Evolutionary conservation across 2,113 vertebrate species (phyloP), one percentile per base, ranked within the genome.

Genomic region (Petrocephalus microphthalmus): DNA sequence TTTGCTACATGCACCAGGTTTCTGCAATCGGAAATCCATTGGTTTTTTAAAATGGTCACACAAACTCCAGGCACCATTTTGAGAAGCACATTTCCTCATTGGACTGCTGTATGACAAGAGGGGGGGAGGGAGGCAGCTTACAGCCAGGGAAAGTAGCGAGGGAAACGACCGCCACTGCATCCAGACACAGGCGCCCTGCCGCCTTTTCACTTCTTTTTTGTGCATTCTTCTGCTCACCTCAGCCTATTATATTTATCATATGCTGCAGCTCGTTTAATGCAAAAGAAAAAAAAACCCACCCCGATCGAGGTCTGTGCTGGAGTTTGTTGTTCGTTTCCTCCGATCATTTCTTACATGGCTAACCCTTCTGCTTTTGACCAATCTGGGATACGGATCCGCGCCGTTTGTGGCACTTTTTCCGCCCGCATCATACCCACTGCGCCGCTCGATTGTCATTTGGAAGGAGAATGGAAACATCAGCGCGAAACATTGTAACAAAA

Each of bases 41-140:
- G 84, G 49, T 89, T 84, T 89, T 84, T 87, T 89, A 87, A 89
- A 89, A 90, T 89, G 90, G 90, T 89, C 88, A 87, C 90, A 87
- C 42, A 67, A 86, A 88, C 71, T 78, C 33, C 86, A 83, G 90
- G 85, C 90, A 89, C 90, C 90, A 90, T 90, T 90, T 90, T 90
- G 90, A 90, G 90, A 71, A 83, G 86, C 85, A 81, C 71, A 81
- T 82, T 81, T 85, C 89, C 88, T 78, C 71, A 78, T 78, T 84
- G 52, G 51, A 71, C 71, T 86, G 88, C 85, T 54, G 78, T 53
- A 84, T 45, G 47, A 53, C 67, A 47, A 84, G 85, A 15, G 15
- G 86, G 82, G 81, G 84, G 71, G 67, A n/a, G n/a, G n/a, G n/a
- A n/a, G 51, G 86, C n/a, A 84, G 56, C 20, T 78, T 71, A 37